phyloP scores from a whole-genome alignment of 1,140 invertebrate genomes.

The Tetramorium alpestre region DNA sequence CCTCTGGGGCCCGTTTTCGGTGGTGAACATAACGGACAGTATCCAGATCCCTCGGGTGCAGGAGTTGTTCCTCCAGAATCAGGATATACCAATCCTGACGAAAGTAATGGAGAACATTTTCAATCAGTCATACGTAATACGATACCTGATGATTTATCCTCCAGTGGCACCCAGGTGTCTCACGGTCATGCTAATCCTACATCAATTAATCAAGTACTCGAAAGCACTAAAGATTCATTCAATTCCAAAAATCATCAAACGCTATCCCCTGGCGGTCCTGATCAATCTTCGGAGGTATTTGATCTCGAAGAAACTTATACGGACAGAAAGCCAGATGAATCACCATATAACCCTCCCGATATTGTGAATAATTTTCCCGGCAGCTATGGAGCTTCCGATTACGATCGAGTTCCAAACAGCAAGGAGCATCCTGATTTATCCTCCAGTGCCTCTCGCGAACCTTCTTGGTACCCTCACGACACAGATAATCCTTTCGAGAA shows the following conservation, averaged over 20 bases:
- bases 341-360: too few species aligned
- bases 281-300: background rate
- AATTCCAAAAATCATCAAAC: background rate
- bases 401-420: background rate
- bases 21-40: background rate
- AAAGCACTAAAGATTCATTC: background rate
- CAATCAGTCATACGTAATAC: background rate
- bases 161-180: constrained; percentile 45
- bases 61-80: background rate
- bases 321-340: too few species aligned
- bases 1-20: background rate
- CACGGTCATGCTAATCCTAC: background rate
- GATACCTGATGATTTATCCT: constrained; percentile 13
- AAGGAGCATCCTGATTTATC: constrained; percentile 28
- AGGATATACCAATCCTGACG: background rate
- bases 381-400: constrained; percentile 5
- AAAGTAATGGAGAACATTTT: background rate
- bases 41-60: background rate
- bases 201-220: background rate
- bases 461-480: background rate
- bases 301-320: background rate
- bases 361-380: background rate
- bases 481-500: background rate
- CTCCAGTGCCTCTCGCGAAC: constrained; percentile 24
- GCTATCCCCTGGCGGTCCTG: too few species aligned